Base-by-base conservation (phyloP, 2,113 vertebrate species). In the Perca schrenkii region DNA sequence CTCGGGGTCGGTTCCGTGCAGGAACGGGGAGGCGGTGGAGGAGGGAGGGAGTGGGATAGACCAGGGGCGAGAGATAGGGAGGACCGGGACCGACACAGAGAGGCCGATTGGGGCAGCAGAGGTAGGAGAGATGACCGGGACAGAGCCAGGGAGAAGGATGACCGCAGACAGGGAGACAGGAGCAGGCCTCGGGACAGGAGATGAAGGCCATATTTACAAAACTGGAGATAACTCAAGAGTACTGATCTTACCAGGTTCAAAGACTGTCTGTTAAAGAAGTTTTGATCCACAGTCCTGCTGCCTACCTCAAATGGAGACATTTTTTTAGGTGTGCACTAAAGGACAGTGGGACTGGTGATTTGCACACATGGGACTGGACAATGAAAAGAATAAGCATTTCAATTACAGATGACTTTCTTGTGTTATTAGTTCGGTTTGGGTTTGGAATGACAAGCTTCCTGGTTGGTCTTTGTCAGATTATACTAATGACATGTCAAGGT, bases 51-150 rank as follows among this genome's bases (percentile, higher is more conserved):
- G 89, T 95, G 89, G 93, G 96, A 94, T 82, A 90, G 91, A 91
- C 93, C 78, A 79, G 95, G 80, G 3, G 12, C 88, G n/a, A 94
- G 95, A 85, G 93, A 84, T 85, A 91, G 96, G 49, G 96, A 96
- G 25, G 96, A 95, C 75, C 93, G 96, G 15, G 95, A 96, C 94
- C 93, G 43, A 94, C 93, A 8, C 95, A 95, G 88, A 83, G 89
- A 91, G 21, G 21, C 64, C 4, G 91, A 80, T 76, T 82, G 95
- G 70, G 91, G 92, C 16, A 91, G 92, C 15, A 93, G 94, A 68
- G 95, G 91, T 57, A 89, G 90, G 86, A 91, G 91, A 69, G 91
- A 91, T 11, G 91, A 94, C 22, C 74, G 93, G 49, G 95, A 96
- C 47, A 89, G 92, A 78, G 93, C 90, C 4, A 94, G 94, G 70